Base-by-base conservation (phyloP, 2,888 invertebrate genomes). In the Napeogenes sylphis region DNA sequence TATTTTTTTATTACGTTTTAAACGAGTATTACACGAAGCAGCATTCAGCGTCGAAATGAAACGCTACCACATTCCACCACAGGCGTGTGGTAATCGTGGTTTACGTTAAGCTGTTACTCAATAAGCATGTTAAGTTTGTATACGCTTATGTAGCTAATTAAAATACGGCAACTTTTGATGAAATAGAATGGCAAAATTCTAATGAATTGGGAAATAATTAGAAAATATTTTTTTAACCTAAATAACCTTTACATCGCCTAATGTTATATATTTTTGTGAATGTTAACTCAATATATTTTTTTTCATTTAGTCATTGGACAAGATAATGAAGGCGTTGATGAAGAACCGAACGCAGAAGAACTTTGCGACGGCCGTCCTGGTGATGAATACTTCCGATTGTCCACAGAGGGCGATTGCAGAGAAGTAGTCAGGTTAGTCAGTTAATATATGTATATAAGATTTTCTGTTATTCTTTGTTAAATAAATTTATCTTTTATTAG, bases 341-440 rank as follows among this genome's bases (percentile, higher is more conserved):
- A 89, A n/a, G 94, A 94, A 3, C 87, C 88, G 63, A 94, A 87
- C 70, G 91, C 96, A 4, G 97, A 98, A 76, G 95, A 97, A 84
- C 92, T 97, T 59, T 98, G 98, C 85, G 94, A 95, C 71, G 95
- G 96, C 77, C 93, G 97, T 74, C 96, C 97, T 4, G 96, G 95
- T 21, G 97, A 97, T 79, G 97, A 98, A 87, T 98, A 97, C 91
- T 98, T 98, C 92, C 93, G 98, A 71, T 91, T 97, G 73, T 92
- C 93, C 71, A 93, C 94, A 59, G 96, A 96, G 35, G 94, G 95
- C 69, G 97, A 98, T 87, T 98, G 98, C 87, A 93, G 97, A 75
- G 97, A 97, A 85, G 98, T 98, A 73, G 97, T 97, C 79, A 96
- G 97, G 96, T 97, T 92, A 92, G 84, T 70, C 54, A 32, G 45